Evolutionary conservation across 2,113 vertebrate genomes (phyloP).

Genomic region (Xiphophorus couchianus): DNA sequence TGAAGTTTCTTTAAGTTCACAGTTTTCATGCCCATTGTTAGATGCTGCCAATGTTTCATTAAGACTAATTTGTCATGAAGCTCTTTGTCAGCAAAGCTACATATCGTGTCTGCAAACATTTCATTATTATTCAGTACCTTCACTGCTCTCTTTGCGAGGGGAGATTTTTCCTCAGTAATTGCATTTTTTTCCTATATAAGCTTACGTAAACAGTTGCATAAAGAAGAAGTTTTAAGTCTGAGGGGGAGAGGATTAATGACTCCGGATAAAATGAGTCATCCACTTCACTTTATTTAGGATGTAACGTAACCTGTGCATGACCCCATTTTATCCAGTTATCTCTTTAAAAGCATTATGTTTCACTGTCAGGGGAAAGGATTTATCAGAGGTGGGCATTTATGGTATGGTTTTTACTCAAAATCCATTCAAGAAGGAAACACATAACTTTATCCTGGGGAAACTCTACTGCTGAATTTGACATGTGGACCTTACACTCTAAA

Average conservation of each 20-base stretch:
- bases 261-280: conserved; percentile 14
- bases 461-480: not conserved
- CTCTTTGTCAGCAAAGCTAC: no score
- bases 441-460: not conserved
- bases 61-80: no score
- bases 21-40: no score
- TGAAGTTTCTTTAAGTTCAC: no score
- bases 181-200: not conserved
- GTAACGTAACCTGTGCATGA: conserved; percentile 2
- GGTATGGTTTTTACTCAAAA: not conserved
- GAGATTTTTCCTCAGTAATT: not conserved
- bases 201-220: not conserved
- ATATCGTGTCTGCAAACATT: not conserved
- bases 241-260: conserved; percentile 17
- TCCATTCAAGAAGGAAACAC: not conserved
- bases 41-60: no score
- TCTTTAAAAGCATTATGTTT: not conserved
- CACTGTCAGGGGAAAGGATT: not conserved
- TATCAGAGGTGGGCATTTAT: conserved; percentile 7
- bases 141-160: not conserved
- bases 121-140: not conserved
- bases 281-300: not conserved
- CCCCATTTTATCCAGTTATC: not conserved
- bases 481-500: not conserved
- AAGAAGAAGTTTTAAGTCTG: conserved; percentile 1